Evolutionary conservation across 1,140 invertebrate species (phyloP).

Genomic region (Eubasilissa regina): DNA sequence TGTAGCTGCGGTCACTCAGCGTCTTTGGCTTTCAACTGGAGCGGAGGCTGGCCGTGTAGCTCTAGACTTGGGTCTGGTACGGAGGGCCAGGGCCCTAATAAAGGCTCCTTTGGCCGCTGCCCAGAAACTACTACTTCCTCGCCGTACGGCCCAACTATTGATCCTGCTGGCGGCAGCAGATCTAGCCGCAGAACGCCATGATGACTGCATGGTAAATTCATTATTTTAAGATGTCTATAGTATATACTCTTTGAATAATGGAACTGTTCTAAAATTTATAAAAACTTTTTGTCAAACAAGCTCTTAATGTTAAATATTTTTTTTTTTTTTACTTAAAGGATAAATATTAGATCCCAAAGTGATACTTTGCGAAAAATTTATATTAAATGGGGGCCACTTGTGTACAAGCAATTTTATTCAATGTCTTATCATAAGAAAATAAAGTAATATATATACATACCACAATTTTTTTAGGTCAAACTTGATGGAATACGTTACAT

Average conservation of each 20-base stretch:
- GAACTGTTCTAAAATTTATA: background rate
- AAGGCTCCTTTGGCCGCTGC: constrained; percentile 19
- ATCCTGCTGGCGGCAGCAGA: constrained; percentile 46
- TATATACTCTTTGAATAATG: background rate
- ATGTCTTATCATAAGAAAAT: too few species aligned
- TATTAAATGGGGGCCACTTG: too few species aligned
- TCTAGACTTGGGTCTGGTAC: constrained; percentile 47
- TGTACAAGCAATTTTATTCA: too few species aligned
- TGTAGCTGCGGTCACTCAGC: background rate
- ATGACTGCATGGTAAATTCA: constrained; percentile 47
- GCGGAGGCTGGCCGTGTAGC: constrained; percentile 29
- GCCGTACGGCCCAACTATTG: constrained; percentile 35
- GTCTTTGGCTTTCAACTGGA: constrained; percentile 48
- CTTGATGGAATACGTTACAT: constrained; percentile 56
- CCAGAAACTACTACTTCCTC: constrained; percentile 52
- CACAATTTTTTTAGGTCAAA: constrained; percentile 54
- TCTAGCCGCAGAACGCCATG: constrained; percentile 48
- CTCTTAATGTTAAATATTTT: too few species aligned
- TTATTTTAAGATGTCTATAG: background rate
- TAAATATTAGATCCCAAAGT: too few species aligned
- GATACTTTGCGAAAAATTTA: too few species aligned
- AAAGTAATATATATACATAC: too few species aligned
- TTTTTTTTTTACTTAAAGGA: too few species aligned
- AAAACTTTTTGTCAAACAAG: too few species aligned
- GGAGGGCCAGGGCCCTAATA: constrained; percentile 47